Percentiles rank a stretch among this genome's conserved stretches.
Conservation (phyloP, 2,888 invertebrate species). For the Julus scandinavius region DNA sequence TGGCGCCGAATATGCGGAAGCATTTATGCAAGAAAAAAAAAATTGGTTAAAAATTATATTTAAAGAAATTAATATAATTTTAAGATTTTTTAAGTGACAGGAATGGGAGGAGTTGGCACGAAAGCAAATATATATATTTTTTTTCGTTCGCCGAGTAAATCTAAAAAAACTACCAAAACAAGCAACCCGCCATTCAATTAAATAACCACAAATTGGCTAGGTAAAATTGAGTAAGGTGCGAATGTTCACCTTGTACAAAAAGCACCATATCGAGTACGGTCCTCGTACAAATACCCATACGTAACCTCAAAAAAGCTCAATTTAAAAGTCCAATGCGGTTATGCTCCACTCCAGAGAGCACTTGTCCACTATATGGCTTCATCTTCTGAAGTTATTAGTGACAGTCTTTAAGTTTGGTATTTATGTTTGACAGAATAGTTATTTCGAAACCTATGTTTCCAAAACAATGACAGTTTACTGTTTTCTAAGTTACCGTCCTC, state of each 20-base stretch:
- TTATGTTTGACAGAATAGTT: too few relatives aligned
- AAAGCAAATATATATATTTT: background rate
- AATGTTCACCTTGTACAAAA: background rate
- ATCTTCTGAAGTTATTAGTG: too few relatives aligned
- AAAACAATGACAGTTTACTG: too few relatives aligned
- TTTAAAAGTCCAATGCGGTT: too few relatives aligned
- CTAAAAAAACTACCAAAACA: background rate
- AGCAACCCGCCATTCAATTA: background rate
- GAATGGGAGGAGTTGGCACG: background rate
- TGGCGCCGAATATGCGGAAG: slow-evolving; percentile 18
- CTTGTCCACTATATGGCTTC: too few relatives aligned
- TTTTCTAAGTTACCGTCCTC: too few relatives aligned
- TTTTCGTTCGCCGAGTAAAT: background rate
- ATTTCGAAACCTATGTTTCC: too few relatives aligned
- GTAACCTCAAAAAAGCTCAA: too few relatives aligned
- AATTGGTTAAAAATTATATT: background rate
- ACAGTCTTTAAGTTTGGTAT: too few relatives aligned
- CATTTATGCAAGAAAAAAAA: background rate
- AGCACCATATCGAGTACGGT: background rate
- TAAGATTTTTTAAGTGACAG: background rate
- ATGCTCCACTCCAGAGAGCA: too few relatives aligned
- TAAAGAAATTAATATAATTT: slow-evolving; percentile 1
- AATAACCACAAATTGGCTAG: background rate
- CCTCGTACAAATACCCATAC: too few relatives aligned
- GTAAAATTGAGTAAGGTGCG: background rate